A percentile compares a stretch with the other conserved stretches of the same genome.
phyloP scores from a whole-genome alignment of 2,113 vertebrate species.

The Platichthys flesus region DNA sequence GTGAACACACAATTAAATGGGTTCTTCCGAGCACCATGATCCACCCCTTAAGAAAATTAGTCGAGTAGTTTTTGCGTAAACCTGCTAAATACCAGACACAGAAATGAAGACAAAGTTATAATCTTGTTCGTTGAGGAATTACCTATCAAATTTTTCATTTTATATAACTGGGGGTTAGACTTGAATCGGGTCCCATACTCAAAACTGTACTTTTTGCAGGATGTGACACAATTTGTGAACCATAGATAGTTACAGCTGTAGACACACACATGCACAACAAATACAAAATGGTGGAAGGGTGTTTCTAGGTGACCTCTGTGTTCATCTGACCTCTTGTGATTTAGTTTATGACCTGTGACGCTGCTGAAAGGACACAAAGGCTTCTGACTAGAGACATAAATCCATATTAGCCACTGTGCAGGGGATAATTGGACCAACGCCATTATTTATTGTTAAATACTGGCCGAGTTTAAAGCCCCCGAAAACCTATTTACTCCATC shows the following conservation, averaged over 20 bases:
- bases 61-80: too few species aligned
- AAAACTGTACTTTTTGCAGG: neutral
- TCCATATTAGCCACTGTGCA: constrained; percentile 61
- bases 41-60: too few species aligned
- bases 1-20: too few species aligned
- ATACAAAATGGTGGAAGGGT: neutral
- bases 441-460: constrained; percentile 46
- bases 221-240: neutral
- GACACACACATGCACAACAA: constrained; percentile 5
- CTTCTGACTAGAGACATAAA: constrained; percentile 57
- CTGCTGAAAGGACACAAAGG: constrained; percentile 53
- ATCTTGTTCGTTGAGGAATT: too few species aligned
- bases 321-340: constrained; percentile 61
- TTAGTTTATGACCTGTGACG: constrained; percentile 63
- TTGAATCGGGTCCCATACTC: neutral
- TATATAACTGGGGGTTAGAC: neutral
- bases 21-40: too few species aligned
- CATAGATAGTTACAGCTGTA: neutral
- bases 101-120: too few species aligned
- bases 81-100: too few species aligned
- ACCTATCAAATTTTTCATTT: too few species aligned
- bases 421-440: constrained; percentile 52
- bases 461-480: neutral
- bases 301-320: constrained; percentile 48
- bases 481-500: neutral